Conservation (phyloP, 2,888 invertebrate species). For the Tridacna gigas region DNA sequence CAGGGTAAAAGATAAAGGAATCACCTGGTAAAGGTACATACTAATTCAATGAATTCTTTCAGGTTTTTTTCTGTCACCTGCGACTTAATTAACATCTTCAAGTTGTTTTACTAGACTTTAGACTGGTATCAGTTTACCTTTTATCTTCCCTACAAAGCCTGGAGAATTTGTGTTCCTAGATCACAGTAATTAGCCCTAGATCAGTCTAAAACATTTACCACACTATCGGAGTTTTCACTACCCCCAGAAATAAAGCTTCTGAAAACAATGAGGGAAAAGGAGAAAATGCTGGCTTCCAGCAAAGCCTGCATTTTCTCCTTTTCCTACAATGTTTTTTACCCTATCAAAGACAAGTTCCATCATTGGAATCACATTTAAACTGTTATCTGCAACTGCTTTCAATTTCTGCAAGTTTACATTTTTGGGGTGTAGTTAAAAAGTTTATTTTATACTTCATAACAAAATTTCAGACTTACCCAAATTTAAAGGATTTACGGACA, state of each 20-base stretch:
- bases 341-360: too few species aligned
- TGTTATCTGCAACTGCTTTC: too few species aligned
- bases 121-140: constrained; percentile 4
- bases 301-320: neutral
- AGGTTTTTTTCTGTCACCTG: constrained; percentile 40
- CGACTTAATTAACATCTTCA: constrained; percentile 47
- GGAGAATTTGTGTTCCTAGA: neutral
- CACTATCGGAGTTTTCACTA: too few species aligned
- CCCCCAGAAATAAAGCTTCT: too few species aligned
- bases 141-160: neutral
- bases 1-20: neutral
- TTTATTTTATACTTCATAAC: neutral
- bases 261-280: neutral
- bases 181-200: neutral
- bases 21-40: neutral
- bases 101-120: constrained; percentile 14
- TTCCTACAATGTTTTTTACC: neutral
- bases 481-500: too few species aligned
- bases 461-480: neutral
- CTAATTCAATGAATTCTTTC: constrained; percentile 44
- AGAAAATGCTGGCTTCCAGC: neutral
- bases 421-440: too few species aligned
- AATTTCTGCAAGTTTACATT: too few species aligned
- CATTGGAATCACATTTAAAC: too few species aligned
- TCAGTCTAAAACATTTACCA: neutral